Base-by-base conservation (phyloP, 2,113 vertebrate genomes). In the Typhlomys cinereus region DNA sequence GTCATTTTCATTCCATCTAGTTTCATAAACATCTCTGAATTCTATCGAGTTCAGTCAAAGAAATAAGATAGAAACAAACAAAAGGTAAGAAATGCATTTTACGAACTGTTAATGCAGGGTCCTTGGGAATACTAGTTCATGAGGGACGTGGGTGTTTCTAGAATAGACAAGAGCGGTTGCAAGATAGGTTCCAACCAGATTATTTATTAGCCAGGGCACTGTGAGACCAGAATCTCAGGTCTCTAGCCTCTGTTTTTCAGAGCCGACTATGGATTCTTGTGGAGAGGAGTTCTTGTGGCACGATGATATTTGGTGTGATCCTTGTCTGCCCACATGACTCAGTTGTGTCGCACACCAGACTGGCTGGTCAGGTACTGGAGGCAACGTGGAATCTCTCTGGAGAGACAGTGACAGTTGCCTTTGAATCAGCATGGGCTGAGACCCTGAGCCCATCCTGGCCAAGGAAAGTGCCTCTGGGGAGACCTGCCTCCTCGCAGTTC, bases 401-500 rank as follows among this genome's bases (percentile, higher is more conserved):
- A 36, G n/a, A 36, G 67, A 44, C 9, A 61, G 27, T 0, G 4
- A 39, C 67, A 74, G 84, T 61, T 27, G 23, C 21, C 7, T 29
- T 44, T 25, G 66, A 20, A 11, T 92, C 73, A 52, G 46, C 10
- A 4, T 36, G 12, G 21, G 36, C 27, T 69, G 29, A 15, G 54
- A n/a, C 21, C 78, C n/a, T 36, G 59, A 62, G 44, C 54, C 8
- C 0, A 0, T 1, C 0, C 10, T 50, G 74, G 86, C 25, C 34
- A 57, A 78, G 67, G 29, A 36, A 15, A 61, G n/a, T 21, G 34
- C 50, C 71, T 14, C 31, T 52, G 25, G 59, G 57, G 39, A 83
- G 2, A 4, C 8, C 78, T 44, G 17, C 2, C 0, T 17, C 83
- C 48, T 81, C 54, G 14, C 0, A 0, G 39, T 10, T n/a, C 48